phyloP scores from a whole-genome alignment of 2,797 vertebrate genomes.

The Gymnodraco acuticeps region DNA sequence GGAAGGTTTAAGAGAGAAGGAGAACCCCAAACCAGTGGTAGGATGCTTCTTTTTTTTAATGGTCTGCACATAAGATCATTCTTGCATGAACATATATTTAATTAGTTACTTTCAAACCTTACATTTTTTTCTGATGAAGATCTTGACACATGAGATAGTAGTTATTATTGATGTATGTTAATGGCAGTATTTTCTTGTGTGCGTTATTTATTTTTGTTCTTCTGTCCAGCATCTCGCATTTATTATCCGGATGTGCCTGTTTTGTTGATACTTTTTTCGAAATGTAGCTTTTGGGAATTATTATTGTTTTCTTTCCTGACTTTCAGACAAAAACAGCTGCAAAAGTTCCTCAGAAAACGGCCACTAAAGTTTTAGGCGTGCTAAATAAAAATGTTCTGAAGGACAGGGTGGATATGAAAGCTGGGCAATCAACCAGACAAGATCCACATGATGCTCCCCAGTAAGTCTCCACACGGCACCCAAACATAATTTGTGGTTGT shows the following conservation, averaged over 20 bases:
- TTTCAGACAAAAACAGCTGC: background rate
- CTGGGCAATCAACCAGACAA: background rate
- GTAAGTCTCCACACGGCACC: conserved; percentile 48
- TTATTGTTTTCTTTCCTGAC: background rate
- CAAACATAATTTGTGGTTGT: background rate
- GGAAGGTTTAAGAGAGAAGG: background rate
- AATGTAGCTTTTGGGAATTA: too few species aligned
- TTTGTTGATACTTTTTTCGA: too few species aligned
- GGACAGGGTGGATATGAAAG: accelerated
- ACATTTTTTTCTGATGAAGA: too few species aligned
- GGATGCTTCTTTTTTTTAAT: background rate
- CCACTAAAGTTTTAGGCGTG: accelerated
- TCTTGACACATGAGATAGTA: too few species aligned
- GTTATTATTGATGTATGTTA: too few species aligned
- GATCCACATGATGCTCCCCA: background rate
- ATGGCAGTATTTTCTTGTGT: too few species aligned
- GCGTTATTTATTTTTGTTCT: too few species aligned
- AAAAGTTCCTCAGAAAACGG: background rate
- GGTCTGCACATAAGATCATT: too few species aligned
- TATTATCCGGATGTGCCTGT: too few species aligned
- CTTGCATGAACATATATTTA: too few species aligned
- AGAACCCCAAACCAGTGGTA: background rate
- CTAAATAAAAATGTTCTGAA: background rate
- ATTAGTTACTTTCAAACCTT: too few species aligned
- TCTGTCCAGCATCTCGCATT: too few species aligned